phyloP scores from a whole-genome alignment of 2,797 vertebrate genomes.

The Thaleichthys pacificus region DNA sequence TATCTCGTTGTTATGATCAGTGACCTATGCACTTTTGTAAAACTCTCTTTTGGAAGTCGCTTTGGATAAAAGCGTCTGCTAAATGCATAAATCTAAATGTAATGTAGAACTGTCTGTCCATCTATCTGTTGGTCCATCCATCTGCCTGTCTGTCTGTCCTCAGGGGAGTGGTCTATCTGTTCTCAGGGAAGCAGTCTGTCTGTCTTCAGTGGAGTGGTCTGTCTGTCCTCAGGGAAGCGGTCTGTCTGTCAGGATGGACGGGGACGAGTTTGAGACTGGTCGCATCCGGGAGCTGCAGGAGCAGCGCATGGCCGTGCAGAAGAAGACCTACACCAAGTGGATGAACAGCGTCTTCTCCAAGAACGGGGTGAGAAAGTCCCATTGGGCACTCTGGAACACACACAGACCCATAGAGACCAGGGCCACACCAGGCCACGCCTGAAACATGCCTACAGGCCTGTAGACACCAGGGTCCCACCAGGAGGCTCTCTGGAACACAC shows the following conservation, averaged over 20 bases:
- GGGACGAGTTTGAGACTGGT: constrained; percentile 77
- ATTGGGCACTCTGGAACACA: background rate
- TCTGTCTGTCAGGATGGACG: constrained; percentile 64
- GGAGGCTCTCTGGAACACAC: background rate
- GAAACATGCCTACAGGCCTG: too few species aligned
- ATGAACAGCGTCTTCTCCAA: constrained; percentile 85
- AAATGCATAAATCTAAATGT: too few species aligned
- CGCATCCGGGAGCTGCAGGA: constrained; percentile 85
- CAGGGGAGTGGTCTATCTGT: background rate
- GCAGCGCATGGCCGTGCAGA: constrained; percentile 84
- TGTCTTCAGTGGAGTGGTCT: background rate
- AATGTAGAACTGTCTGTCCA: background rate
- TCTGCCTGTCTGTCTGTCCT: background rate
- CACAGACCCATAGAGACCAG: background rate
- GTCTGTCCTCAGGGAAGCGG: background rate
- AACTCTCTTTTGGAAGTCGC: too few species aligned
- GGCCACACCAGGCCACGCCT: too few species aligned
- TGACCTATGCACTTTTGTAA: too few species aligned
- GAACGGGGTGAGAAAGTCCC: constrained; percentile 66
- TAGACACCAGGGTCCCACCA: too few species aligned
- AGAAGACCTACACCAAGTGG: constrained; percentile 95
- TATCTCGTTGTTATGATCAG: too few species aligned
- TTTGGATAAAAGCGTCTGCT: too few species aligned
- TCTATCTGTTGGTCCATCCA: background rate
- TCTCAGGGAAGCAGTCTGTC: background rate